A percentile compares a stretch with the other conserved stretches of the same genome.
Conservation (phyloP, 2,797 vertebrate species). For the Sebastiscus albofasciatus region DNA sequence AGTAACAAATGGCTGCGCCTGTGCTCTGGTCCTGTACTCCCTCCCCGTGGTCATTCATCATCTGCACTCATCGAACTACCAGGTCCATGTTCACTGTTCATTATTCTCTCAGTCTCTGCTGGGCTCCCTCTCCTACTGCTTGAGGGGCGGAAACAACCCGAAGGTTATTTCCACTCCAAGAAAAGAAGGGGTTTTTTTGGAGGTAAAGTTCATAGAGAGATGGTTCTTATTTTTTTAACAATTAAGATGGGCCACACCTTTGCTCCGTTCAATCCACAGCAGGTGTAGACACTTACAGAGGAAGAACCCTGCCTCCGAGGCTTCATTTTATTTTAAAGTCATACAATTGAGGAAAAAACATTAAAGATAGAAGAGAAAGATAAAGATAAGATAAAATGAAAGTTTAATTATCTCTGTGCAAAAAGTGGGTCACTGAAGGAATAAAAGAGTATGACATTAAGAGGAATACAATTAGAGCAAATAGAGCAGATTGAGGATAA, state of each 20-base stretch:
- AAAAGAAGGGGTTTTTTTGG: neutral
- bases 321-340: constrained; percentile 1
- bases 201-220: neutral
- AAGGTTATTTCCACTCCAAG: constrained; percentile 45
- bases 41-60: constrained; percentile 89
- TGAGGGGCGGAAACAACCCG: neutral
- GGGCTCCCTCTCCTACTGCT: constrained; percentile 15
- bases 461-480: constrained; percentile 57
- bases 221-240: constrained; percentile 13
- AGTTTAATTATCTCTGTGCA: constrained; percentile 57
- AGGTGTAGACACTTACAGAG: neutral
- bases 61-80: constrained; percentile 73
- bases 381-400: constrained; percentile 43
- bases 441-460: constrained; percentile 42
- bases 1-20: constrained; percentile 78
- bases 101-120: constrained; percentile 57
- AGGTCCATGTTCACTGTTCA: constrained; percentile 58
- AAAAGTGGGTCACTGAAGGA: constrained; percentile 62
- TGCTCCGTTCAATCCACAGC: neutral
- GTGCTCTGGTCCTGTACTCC: constrained; percentile 86
- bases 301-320: neutral
- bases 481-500: constrained; percentile 43
- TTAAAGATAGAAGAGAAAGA: constrained; percentile 37
- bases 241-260: neutral
- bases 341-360: constrained; percentile 21